phyloP scores from a whole-genome alignment of 92 coral and sea anemone genomes.

The Porites cylindrica region DNA sequence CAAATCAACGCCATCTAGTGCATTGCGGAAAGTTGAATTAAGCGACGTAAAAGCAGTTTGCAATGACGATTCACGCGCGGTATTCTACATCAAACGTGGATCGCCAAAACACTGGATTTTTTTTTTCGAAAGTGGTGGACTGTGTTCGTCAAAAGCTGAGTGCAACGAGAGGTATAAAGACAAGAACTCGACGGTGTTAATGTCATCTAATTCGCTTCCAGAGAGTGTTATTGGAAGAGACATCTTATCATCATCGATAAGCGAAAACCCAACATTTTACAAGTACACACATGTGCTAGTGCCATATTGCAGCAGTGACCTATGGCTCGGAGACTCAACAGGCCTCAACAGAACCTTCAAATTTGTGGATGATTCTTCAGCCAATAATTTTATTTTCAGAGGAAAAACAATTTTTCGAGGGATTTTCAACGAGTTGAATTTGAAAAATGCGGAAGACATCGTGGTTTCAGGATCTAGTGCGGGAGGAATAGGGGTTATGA shows the following conservation, averaged over 20 bases:
- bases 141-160: slow-evolving; percentile 58
- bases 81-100: slow-evolving; percentile 39
- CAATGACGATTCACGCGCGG: slow-evolving; percentile 69
- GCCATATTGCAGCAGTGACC: slow-evolving; percentile 74
- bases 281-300: slow-evolving; percentile 61
- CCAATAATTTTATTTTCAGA: slow-evolving; percentile 59
- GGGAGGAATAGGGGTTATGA: slow-evolving; percentile 63
- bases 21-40: not conserved
- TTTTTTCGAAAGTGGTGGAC: slow-evolving; percentile 78
- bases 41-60: slow-evolving; percentile 44
- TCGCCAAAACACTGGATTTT: slow-evolving; percentile 47
- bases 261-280: slow-evolving; percentile 60
- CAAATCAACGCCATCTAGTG: not conserved
- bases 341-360: slow-evolving; percentile 19
- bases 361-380: slow-evolving; percentile 43
- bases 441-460: slow-evolving; percentile 12
- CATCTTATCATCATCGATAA: slow-evolving; percentile 39
- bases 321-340: slow-evolving; percentile 66
- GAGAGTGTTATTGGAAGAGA: slow-evolving; percentile 54
- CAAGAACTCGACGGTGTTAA: slow-evolving; percentile 57
- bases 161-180: slow-evolving; percentile 64
- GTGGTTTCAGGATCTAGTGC: slow-evolving; percentile 72
- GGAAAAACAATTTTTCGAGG: slow-evolving; percentile 62
- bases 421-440: slow-evolving; percentile 1
- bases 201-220: slow-evolving; percentile 61